Evolutionary conservation across 1,140 invertebrate genomes (phyloP), one percentile per base, ranked within the genome.

Genomic region (Cotesia chilonis): DNA sequence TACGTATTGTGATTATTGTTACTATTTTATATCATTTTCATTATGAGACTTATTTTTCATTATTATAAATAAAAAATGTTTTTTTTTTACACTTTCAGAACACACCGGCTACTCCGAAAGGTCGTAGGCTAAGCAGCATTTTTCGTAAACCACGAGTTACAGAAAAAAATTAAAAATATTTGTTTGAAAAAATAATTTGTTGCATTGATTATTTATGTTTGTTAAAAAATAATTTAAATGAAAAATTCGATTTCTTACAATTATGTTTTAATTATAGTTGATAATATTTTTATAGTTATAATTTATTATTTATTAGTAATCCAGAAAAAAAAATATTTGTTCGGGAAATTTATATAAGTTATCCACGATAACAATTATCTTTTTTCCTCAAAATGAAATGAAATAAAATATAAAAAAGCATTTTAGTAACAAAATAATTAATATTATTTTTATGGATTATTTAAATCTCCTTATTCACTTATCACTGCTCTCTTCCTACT

Each of bases 41-140:
- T 4, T 52, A 52, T 14, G 41, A 54, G 59, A 38, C 12, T 65
- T 66, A 35, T 52, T 35, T n/a, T 37, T 37, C 36, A 14, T 55
- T 52, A 28, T 55, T 54, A 63, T 37, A 52, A 35, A 59, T 59
- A 60, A 3, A 12, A 3, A 36, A 10, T 36, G 12, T 28, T 12
- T 20, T 52, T 36, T 63, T 59, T 9, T 76, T 69, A 65, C 47
- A 79, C 76, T 79, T 71, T 60, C 61, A 85, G 83, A 85, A 83
- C 71, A 71, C 60, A n/a, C 60, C 68, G n/a, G 68, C 74, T 20
- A 81, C 83, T 14, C 83, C 83, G 41, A 78, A 74, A 72, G 72
- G 72, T 73, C 81, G 82, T 35, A 74, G 79, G 61, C 74, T 81
- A 37, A 83, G 79, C 37, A 73, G 54, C 61, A 79, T 84, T 70